Conservation (phyloP, 2,888 invertebrate genomes). For the Hypselothyrea guttata region DNA sequence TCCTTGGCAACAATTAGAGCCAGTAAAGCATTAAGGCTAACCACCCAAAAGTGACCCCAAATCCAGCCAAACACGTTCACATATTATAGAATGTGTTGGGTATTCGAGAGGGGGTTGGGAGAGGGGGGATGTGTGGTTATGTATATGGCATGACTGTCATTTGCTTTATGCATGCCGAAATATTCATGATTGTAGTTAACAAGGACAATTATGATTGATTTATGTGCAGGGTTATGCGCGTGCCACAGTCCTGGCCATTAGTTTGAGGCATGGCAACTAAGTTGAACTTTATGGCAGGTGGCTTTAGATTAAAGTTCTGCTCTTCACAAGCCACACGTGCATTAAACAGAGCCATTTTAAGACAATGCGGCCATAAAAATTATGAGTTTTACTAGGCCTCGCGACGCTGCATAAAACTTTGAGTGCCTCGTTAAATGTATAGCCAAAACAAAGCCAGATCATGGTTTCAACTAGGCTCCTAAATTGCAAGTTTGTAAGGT, state of each 20-base stretch:
- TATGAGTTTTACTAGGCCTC: constrained; percentile 49
- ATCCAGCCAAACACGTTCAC: constrained; percentile 22
- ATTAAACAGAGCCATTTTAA: constrained; percentile 43
- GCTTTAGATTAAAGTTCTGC: constrained; percentile 45
- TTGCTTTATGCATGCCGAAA: constrained; percentile 74
- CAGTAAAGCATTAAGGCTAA: constrained; percentile 33
- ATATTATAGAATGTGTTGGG: constrained; percentile 27
- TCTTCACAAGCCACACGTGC: neutral
- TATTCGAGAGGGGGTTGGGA: constrained; percentile 12
- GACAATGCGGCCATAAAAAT: constrained; percentile 55
- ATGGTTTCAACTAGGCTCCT: constrained; percentile 34
- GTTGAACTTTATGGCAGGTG: constrained; percentile 48
- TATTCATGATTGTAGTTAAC: constrained; percentile 78
- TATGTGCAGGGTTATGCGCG: constrained; percentile 57
- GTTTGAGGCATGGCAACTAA: constrained; percentile 43
- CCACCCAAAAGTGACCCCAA: constrained; percentile 42
- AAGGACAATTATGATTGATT: constrained; percentile 78
- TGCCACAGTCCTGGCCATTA: constrained; percentile 52
- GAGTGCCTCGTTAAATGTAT: constrained; percentile 61
- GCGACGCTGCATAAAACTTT: constrained; percentile 49
- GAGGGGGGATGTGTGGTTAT: constrained; percentile 38
- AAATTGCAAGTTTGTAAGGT: constrained; percentile 45
- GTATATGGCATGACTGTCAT: constrained; percentile 68
- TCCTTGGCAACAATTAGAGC: constrained; percentile 59
- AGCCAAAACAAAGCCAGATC: constrained; percentile 31